Conservation (phyloP, 1,140 invertebrate genomes). For the Venturia canescens region DNA sequence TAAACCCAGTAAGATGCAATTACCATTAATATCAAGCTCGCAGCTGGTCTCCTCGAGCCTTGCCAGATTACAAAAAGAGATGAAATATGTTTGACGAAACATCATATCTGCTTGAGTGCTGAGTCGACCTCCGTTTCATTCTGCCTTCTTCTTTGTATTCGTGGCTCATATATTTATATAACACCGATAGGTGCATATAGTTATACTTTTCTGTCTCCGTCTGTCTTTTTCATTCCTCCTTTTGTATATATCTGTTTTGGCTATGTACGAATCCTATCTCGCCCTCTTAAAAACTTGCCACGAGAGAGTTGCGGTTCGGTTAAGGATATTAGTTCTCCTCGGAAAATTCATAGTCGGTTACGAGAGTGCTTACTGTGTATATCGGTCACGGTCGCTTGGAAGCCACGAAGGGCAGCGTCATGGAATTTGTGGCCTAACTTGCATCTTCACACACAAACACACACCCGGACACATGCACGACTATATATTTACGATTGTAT, state of each 20-base stretch:
- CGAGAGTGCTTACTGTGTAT: slow-evolving; percentile 42
- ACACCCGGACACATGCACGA: no score
- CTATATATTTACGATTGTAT: not conserved
- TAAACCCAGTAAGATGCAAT: not conserved
- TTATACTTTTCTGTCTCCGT: not conserved
- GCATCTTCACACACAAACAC: not conserved
- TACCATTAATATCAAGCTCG: not conserved
- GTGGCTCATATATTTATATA: not conserved
- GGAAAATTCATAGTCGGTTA: slow-evolving; percentile 51
- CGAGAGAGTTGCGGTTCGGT: slow-evolving; percentile 32
- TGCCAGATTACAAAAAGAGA: not conserved
- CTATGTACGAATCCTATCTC: slow-evolving; percentile 6
- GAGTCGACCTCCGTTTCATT: slow-evolving; percentile 12
- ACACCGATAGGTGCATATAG: no score
- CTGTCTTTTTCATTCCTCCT: not conserved
- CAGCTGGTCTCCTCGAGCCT: not conserved
- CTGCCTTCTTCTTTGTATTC: not conserved
- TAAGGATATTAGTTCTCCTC: slow-evolving; percentile 50
- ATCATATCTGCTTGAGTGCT: not conserved
- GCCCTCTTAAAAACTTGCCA: slow-evolving; percentile 28
- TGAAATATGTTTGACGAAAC: not conserved
- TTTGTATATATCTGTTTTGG: not conserved
- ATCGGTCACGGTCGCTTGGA: slow-evolving; percentile 52
- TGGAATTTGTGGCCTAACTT: not conserved
- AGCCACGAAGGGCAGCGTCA: slow-evolving; percentile 47